phyloP scores from a whole-genome alignment of 2,797 vertebrate genomes.

The Tapirus indicus region DNA sequence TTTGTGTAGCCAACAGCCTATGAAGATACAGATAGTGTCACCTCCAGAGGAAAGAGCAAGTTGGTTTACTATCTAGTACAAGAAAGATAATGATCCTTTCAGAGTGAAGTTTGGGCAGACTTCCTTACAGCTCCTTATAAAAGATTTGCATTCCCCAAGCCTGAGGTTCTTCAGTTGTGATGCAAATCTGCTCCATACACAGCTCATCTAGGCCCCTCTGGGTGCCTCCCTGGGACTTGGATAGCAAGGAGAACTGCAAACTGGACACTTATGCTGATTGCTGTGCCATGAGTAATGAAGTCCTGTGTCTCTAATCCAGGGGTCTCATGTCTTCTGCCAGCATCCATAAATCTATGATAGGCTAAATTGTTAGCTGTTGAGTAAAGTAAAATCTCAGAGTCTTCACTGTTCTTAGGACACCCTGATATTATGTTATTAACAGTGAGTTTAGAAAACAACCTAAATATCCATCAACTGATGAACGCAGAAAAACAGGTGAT shows the following conservation, averaged over 20 bases:
- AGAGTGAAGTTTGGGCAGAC: background rate
- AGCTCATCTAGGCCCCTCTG: background rate
- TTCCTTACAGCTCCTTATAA: background rate
- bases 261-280: background rate
- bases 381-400: background rate
- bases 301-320: background rate
- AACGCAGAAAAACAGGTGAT: background rate
- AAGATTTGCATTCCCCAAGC: background rate
- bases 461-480: background rate
- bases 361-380: background rate
- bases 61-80: background rate
- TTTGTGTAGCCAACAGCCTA: background rate
- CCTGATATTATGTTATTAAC: background rate
- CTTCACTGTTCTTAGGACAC: background rate
- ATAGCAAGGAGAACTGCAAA: background rate
- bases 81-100: background rate
- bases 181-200: background rate
- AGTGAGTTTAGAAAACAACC: background rate
- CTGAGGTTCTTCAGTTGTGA: background rate
- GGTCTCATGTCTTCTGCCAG: background rate
- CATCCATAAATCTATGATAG: background rate
- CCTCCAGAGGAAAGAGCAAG: background rate
- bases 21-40: background rate
- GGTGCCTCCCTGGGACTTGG: background rate
- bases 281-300: background rate